These are phyloP conservation scores for Oxystoma pomonae DNA, from an alignment of 2,888 invertebrate genomes.

Conservation along the genomic window DNA sequence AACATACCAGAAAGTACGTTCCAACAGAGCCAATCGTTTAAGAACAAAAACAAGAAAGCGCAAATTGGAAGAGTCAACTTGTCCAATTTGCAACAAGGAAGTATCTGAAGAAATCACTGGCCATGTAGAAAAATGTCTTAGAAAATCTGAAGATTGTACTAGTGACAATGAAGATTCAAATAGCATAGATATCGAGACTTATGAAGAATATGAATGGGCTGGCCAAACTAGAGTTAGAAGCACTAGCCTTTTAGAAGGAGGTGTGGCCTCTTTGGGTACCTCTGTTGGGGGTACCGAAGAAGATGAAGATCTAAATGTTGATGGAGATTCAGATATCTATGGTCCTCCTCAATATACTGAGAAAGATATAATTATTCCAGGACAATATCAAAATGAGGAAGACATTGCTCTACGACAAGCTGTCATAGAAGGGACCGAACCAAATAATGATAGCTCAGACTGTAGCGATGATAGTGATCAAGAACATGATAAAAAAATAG, in stretches of 20 bases:
- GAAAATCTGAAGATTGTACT: conserved; percentile 52
- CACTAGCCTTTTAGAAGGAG: conserved; percentile 65
- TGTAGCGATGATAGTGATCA: conserved; percentile 14
- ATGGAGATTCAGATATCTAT: conserved; percentile 81
- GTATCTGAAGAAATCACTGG: conserved; percentile 66
- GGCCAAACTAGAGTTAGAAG: conserved; percentile 79
- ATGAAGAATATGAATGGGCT: conserved; percentile 90
- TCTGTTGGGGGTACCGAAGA: conserved; percentile 47
- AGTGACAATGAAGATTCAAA: conserved; percentile 64
- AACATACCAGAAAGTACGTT: conserved; percentile 69
- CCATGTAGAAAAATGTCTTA: conserved; percentile 68
- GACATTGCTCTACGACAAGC: conserved; percentile 54
- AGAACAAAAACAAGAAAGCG: conserved; percentile 65
- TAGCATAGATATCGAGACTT: conserved; percentile 78
- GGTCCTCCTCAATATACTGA: conserved; percentile 86
- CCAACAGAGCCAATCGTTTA: conserved; percentile 66
- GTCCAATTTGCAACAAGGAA: conserved; percentile 78
- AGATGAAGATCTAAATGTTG: conserved; percentile 78
- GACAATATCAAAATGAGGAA: conserved; percentile 54
- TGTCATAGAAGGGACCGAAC: conserved; percentile 40
- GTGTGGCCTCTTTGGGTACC: conserved; percentile 55
- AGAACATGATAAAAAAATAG: conserved; percentile 9
- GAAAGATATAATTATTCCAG: conserved; percentile 59
- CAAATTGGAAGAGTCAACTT: conserved; percentile 59
- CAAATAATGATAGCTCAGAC: conserved; percentile 26